phyloP scores from a whole-genome alignment of 2,113 vertebrate genomes.

The Anseranas semipalmata region DNA sequence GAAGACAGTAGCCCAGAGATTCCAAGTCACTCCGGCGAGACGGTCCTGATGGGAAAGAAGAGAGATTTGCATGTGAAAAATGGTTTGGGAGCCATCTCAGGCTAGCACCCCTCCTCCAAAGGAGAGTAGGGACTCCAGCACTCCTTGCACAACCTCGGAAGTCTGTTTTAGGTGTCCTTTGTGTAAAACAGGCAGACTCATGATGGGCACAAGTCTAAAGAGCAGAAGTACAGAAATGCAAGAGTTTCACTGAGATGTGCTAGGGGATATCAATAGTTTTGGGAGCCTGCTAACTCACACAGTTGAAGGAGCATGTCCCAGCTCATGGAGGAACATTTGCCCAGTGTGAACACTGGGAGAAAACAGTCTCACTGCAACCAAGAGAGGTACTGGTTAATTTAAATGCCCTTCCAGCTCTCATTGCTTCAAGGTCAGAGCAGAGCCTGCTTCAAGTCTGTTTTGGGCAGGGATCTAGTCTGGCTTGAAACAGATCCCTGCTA shows the following conservation, averaged over 20 bases:
- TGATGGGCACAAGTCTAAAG: neutral
- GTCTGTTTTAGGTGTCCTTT: neutral
- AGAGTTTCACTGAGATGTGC: neutral
- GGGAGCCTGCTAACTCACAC: neutral
- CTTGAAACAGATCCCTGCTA: neutral
- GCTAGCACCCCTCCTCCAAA: neutral
- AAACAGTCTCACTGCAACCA: neutral
- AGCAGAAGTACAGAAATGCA: neutral
- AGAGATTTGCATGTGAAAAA: neutral
- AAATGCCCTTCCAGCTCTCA: conserved; percentile 9
- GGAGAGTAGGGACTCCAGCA: neutral
- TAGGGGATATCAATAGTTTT: neutral
- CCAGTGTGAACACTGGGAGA: neutral
- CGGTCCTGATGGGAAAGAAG: conserved; percentile 76
- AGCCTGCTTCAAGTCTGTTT: conserved; percentile 1
- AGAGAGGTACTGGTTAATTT: neutral
- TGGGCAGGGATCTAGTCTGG: conserved; percentile 10
- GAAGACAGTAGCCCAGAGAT: conserved; percentile 91
- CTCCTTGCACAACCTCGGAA: neutral
- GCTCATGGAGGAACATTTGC: neutral
- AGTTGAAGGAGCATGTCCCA: neutral
- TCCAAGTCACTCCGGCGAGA: conserved; percentile 93
- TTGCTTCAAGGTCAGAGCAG: conserved; percentile 14
- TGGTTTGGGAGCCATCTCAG: neutral
- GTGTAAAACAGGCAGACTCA: neutral